Evolutionary conservation across 2,113 vertebrate species (phyloP).

Genomic region (Phocoena phocoena): DNA sequence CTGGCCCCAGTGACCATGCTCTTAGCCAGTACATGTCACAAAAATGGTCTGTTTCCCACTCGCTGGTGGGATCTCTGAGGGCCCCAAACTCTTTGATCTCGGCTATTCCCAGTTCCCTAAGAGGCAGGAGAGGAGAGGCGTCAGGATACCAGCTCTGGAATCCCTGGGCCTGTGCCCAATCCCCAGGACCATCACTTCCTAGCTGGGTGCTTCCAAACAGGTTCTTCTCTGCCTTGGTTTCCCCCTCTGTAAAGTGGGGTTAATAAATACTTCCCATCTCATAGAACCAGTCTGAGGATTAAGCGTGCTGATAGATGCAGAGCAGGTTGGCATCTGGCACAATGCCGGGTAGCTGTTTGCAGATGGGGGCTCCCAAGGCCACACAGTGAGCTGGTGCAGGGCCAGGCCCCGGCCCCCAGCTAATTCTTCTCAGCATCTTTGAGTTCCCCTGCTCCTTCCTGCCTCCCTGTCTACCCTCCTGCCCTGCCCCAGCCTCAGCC

Average conservation of each 20-base stretch:
- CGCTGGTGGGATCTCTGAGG: not conserved
- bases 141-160: rapidly evolving
- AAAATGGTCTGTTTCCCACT: not conserved
- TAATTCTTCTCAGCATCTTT: not conserved
- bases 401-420: too few species aligned
- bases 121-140: not conserved
- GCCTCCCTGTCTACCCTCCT: not conserved
- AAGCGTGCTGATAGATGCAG: rapidly evolving
- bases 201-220: not conserved
- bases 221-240: not conserved
- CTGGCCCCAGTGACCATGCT: not conserved
- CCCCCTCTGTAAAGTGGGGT: not conserved
- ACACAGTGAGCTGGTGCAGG: not conserved
- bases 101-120: not conserved
- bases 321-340: not conserved
- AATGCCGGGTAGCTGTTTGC: rapidly evolving
- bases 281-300: not conserved
- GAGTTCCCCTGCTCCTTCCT: not conserved
- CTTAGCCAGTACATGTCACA: rapidly evolving
- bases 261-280: not conserved
- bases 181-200: not conserved
- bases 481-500: not conserved
- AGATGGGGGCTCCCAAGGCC: not conserved
- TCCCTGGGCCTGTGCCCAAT: not conserved
- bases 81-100: not conserved